Evolutionary conservation across 2,888 invertebrate genomes (phyloP).

Genomic region (Drosophila quinaria): DNA sequence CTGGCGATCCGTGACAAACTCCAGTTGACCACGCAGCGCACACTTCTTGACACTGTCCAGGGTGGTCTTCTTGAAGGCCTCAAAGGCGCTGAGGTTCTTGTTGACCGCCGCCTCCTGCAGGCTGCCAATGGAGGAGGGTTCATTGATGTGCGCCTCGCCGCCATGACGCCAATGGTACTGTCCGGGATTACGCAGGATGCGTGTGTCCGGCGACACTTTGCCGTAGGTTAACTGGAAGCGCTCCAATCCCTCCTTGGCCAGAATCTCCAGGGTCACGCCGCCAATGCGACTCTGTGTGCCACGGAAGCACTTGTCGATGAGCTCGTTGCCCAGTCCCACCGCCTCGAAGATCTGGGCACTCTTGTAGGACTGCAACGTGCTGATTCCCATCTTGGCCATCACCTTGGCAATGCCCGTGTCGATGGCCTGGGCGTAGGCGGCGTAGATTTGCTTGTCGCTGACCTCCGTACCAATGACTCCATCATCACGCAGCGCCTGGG

Average conservation of each 20-base stretch:
- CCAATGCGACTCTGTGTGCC: conserved; percentile 91
- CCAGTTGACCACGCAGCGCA: conserved; percentile 96
- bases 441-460: conserved; percentile 93
- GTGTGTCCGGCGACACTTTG: conserved; percentile 88
- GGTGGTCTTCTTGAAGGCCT: conserved; percentile 94
- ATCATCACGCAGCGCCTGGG: conserved; percentile 93
- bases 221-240: conserved; percentile 91
- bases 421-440: conserved; percentile 95
- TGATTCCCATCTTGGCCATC: conserved; percentile 99
- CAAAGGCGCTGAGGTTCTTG: conserved; percentile 94
- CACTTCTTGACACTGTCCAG: conserved; percentile 94
- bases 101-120: conserved; percentile 94
- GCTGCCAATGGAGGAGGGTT: conserved; percentile 92
- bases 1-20: conserved; percentile 91
- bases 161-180: conserved; percentile 98
- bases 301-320: conserved; percentile 97
- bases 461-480: conserved; percentile 92
- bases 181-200: conserved; percentile 93
- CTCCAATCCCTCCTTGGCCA: conserved; percentile 94
- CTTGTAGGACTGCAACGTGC: conserved; percentile 99
- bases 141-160: conserved; percentile 99
- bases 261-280: conserved; percentile 95
- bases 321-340: conserved; percentile 96
- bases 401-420: conserved; percentile 96
- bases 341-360: conserved; percentile 99